phyloP scores from a whole-genome alignment of 2,113 vertebrate genomes.

The Psittacula cyanocephala region DNA sequence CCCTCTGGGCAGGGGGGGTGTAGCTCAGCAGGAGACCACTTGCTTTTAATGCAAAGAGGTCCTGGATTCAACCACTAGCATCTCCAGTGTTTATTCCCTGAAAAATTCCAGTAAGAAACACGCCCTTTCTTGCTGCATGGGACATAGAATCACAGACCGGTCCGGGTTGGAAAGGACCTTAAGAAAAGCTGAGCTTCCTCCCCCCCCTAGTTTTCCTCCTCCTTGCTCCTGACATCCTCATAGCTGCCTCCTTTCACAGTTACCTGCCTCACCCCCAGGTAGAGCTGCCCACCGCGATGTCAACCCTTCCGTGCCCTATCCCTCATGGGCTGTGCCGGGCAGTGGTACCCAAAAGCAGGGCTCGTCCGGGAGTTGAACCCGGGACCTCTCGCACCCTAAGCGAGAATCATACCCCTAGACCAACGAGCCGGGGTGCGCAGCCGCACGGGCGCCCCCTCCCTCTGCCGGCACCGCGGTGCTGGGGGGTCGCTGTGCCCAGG shows the following conservation, averaged over 20 bases:
- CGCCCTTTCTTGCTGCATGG: not conserved
- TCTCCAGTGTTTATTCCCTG: not conserved
- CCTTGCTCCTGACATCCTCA: not conserved
- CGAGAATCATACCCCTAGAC: conserved; percentile 76
- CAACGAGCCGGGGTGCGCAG: not conserved
- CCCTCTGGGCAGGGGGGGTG: not conserved
- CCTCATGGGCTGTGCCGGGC: not conserved
- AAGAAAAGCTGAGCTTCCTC: not conserved
- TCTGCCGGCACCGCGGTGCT: no score
- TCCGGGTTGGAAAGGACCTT: not conserved
- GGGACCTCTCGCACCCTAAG: conserved; percentile 71
- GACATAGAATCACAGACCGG: not conserved
- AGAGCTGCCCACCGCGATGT: not conserved
- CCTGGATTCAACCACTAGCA: not conserved
- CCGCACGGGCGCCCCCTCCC: rapidly evolving
- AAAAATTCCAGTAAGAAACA: not conserved
- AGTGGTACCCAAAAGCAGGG: not conserved
- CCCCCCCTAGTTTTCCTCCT: not conserved
- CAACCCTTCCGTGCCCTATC: no score
- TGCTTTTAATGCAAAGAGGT: not conserved
- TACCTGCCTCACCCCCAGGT: not conserved
- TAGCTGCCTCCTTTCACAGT: not conserved
- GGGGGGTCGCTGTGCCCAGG: no score
- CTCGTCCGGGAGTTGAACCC: conserved; percentile 70
- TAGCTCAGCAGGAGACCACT: not conserved